Percentiles rank a stretch among this genome's conserved stretches.
phyloP scores from a whole-genome alignment of 2,888 invertebrate genomes.

The Amorpha juglandis region DNA sequence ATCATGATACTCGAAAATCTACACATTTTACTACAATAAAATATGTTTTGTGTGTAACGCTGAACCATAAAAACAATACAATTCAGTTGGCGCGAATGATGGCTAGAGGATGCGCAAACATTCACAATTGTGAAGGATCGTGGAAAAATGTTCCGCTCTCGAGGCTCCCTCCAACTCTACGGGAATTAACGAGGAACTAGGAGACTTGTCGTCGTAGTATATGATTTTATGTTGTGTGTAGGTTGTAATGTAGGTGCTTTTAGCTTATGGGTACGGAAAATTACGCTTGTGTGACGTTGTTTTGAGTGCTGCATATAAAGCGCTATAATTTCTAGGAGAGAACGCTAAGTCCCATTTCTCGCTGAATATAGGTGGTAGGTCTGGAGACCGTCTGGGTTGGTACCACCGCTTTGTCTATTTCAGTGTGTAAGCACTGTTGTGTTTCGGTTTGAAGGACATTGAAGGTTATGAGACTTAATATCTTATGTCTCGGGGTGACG shows the following conservation, averaged over 20 bases:
- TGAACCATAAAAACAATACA: constrained; percentile 47
- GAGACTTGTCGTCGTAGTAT: constrained; percentile 1
- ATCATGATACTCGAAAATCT: neutral
- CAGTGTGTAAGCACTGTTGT: no score
- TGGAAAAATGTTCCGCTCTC: constrained; percentile 23
- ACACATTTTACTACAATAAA: constrained; percentile 9
- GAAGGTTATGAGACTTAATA: no score
- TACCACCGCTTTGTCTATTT: no score
- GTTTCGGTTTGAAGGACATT: no score
- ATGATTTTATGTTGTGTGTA: constrained; percentile 17
- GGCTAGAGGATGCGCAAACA: constrained; percentile 59
- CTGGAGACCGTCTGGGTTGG: no score
- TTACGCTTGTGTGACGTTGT: no score
- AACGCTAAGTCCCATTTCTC: no score
- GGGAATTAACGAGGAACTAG: constrained; percentile 16
- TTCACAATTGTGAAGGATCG: constrained; percentile 35
- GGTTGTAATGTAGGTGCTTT: neutral
- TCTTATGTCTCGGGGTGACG: no score
- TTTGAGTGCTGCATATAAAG: no score
- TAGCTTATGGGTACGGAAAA: neutral
- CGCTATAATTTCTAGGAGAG: no score
- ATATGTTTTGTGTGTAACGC: constrained; percentile 14
- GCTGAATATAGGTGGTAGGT: no score
- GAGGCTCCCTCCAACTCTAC: neutral
- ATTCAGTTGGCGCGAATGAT: constrained; percentile 62